Base-by-base conservation (phyloP, 35 echinoderm and acorn worm genomes). In the Ptychodera flava region DNA sequence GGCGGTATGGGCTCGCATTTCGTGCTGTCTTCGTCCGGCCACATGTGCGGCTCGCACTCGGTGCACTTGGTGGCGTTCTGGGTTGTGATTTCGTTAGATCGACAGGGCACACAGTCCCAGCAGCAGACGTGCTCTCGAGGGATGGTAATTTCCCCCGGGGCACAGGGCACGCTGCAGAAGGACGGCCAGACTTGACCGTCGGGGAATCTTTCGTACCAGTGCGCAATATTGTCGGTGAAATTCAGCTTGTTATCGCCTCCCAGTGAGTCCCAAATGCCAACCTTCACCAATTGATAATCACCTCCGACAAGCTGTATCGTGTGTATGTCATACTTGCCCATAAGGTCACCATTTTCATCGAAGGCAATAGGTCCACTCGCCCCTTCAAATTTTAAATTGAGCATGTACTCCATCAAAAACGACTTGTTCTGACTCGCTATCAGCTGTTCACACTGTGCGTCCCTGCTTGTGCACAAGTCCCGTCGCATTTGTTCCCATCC, bases 271-370 rank as follows among this genome's bases (percentile, higher is more conserved):
- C 80, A 90, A 0, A 37, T 31, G 27, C 92, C 88, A 35, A 87
- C 85, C 22, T 77, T 82, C 33, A 36, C 79, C 64, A 90, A 83
- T 30, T 86, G 34, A 78, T 86, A 91, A 33, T 82, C 76, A 29
- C 28, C 28, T 15, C 52, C 31, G 29, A 45, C 30, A 15, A 77
- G 31, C n/a, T 91, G 84, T 28, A 91, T 91, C 16, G 86, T 91
- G 2, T 87, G 84, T 76, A 91, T 91, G 78, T 87, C 79, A 34
- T 91, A 91, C 32, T 37, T 84, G 0, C 90, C 90, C 16, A 76
- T 52, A 15, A 85, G 30, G 75, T 91, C 90, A 35, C 90, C 90
- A 10, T 34, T 36, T 37, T 78, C 79, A 37, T 91, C 90, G 82
- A 91, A 91, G 29, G 35, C 86, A 28, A 80, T 37, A 30, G 31